These are phyloP conservation scores for Hetaerina americana DNA, from an alignment of 1,140 invertebrate genomes.

Conservation along the genomic window DNA sequence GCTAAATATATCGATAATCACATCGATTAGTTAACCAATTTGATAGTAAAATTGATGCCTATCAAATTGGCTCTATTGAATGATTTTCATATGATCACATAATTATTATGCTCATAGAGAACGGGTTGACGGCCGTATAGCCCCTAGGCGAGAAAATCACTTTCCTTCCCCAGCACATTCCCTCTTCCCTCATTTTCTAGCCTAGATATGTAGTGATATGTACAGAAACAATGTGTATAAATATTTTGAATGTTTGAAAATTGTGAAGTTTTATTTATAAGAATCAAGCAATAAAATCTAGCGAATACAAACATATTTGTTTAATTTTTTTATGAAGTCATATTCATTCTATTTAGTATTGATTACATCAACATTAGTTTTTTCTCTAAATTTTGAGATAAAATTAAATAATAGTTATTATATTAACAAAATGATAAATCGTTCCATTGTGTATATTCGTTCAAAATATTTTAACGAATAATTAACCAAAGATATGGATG, in stretches of 20 bases:
- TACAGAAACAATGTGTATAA: background rate
- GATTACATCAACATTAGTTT: no score
- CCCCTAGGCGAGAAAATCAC: background rate
- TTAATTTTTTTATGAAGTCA: no score
- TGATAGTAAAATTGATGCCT: background rate
- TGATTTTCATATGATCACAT: background rate
- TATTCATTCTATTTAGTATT: no score
- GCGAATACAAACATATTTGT: background rate
- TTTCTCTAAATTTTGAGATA: no score
- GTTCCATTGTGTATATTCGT: no score
- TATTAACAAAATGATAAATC: no score
- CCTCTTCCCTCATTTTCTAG: no score
- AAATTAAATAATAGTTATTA: no score
- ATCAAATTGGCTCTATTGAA: background rate
- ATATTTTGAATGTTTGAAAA: background rate
- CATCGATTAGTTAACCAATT: background rate
- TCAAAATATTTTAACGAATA: no score
- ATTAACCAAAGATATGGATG: no score
- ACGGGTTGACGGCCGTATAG: background rate
- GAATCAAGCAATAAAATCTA: background rate
- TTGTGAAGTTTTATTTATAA: background rate
- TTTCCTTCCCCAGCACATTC: background rate
- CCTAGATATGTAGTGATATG: background rate
- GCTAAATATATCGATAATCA: background rate
- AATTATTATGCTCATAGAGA: background rate